Conservation (phyloP, 23 tunicate genomes). For the Ciona savignyi region DNA sequence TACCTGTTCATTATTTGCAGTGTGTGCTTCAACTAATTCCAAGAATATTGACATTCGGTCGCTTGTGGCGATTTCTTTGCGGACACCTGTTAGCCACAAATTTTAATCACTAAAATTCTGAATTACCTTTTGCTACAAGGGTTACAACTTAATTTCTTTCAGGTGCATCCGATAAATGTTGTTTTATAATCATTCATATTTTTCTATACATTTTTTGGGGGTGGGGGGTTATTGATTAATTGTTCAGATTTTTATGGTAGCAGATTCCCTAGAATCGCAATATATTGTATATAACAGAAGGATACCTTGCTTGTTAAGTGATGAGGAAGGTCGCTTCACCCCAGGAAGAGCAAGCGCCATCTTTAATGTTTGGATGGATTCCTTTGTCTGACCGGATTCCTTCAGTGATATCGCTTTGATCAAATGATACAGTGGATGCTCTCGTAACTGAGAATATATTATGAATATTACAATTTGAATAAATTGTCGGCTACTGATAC, state of each 20-base stretch:
- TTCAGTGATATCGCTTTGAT: slow-evolving; percentile 43
- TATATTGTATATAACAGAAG: too few relatives aligned
- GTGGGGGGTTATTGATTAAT: too few relatives aligned
- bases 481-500: too few relatives aligned
- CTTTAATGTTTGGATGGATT: slow-evolving; percentile 68
- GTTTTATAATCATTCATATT: too few relatives aligned
- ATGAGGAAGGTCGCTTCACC: slow-evolving; percentile 55
- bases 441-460: slow-evolving; percentile 45
- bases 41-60: slow-evolving; percentile 79
- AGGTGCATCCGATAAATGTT: too few relatives aligned
- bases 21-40: slow-evolving; percentile 70
- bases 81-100: too few relatives aligned
- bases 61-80: slow-evolving; percentile 14
- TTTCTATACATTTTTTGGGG: too few relatives aligned
- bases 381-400: slow-evolving; percentile 34
- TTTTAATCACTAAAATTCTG: too few relatives aligned
- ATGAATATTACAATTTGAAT: not conserved
- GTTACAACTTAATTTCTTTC: too few relatives aligned
- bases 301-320: slow-evolving; percentile 44
- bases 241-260: too few relatives aligned
- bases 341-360: slow-evolving; percentile 83
- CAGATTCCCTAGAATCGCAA: too few relatives aligned
- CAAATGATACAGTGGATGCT: slow-evolving; percentile 76
- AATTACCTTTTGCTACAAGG: too few relatives aligned
- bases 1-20: slow-evolving; percentile 55